Conservation (phyloP, 2,888 invertebrate genomes). For the Heliconius ismenius region DNA sequence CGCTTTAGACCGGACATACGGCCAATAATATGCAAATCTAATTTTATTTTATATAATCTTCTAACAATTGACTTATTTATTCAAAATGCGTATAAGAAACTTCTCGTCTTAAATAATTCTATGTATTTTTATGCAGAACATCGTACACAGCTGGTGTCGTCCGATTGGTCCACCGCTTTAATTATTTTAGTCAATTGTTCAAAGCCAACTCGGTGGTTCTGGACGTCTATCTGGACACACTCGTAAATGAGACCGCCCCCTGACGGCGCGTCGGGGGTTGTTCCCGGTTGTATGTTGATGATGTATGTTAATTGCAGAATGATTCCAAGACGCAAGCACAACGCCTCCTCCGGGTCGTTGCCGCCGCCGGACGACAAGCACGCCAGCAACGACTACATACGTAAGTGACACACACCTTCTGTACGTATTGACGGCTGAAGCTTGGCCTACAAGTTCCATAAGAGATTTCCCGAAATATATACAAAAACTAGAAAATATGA, state of each 20-base stretch:
- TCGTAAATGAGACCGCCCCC: not conserved
- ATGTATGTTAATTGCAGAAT: slow-evolving; percentile 55
- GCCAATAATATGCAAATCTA: not conserved
- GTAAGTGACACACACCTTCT: slow-evolving; percentile 55
- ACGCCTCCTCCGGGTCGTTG: slow-evolving; percentile 74
- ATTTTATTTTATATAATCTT: not conserved
- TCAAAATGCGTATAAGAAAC: not conserved
- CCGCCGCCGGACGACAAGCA: slow-evolving; percentile 76
- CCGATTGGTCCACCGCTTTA: not conserved
- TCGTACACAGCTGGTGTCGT: not conserved
- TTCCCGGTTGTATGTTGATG: not conserved
- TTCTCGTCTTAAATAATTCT: slow-evolving; percentile 1
- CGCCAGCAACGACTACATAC: slow-evolving; percentile 78
- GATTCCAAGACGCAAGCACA: slow-evolving; percentile 77
- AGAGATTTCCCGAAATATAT: no score
- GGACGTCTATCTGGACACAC: not conserved
- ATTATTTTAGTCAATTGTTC: slow-evolving; percentile 13
- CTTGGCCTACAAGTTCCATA: no score
- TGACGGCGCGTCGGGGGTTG: not conserved
- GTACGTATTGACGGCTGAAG: no score
- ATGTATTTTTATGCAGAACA: not conserved
- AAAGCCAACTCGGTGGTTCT: not conserved
- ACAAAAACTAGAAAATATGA: no score
- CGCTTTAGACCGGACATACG: not conserved
- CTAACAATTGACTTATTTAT: slow-evolving; percentile 8